Base-by-base conservation (phyloP, 2,113 vertebrate species). In the Mormyrus iriodes region DNA sequence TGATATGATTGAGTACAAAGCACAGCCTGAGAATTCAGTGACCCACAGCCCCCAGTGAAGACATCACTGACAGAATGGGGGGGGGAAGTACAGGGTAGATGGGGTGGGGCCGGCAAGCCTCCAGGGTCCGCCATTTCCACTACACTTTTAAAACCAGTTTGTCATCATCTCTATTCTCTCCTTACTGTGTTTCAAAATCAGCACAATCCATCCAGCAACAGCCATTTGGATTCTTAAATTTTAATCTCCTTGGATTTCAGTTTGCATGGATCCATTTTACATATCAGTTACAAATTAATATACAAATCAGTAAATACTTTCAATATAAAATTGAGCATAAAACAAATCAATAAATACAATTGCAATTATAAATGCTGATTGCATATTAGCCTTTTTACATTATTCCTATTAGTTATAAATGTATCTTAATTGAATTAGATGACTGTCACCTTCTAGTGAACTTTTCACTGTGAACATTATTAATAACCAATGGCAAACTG, bases 1-100 rank as follows among this genome's bases (percentile, higher is more conserved):
- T 95, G 94, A 93, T 95, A 94, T 95, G 94, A 95, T 95, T 94
- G 93, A 95, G 95, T 95, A 96, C 94, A 96, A 96, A 96, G 95
- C 95, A 92, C 89, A 93, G 96, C 96, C 95, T 97, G 96, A 97
- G 95, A 95, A 96, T 94, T 94, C 95, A 94, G 91, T 94, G 92
- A 95, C 94, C 94, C 76, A 82, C 46, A 7, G 58, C 83, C 65
- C 86, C 53, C 24, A 3, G 48, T 49, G 87, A 88, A 8, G 17
- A 69, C 44, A 21, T 44, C 39, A 42, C 6, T 39, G 85, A 19
- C 13, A 9, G 49, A 58, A 61, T 31, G 58, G 31, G 58, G 65
- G 24, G 44, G 58, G 65, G 24, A 27, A 55, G 31, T 52, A 55
- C 52, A 48, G 51, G 6, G 13, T 3, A n/a, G 76, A 44, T 48